Base-by-base conservation (phyloP, 1,140 invertebrate species). In the Drosophila mauritiana region DNA sequence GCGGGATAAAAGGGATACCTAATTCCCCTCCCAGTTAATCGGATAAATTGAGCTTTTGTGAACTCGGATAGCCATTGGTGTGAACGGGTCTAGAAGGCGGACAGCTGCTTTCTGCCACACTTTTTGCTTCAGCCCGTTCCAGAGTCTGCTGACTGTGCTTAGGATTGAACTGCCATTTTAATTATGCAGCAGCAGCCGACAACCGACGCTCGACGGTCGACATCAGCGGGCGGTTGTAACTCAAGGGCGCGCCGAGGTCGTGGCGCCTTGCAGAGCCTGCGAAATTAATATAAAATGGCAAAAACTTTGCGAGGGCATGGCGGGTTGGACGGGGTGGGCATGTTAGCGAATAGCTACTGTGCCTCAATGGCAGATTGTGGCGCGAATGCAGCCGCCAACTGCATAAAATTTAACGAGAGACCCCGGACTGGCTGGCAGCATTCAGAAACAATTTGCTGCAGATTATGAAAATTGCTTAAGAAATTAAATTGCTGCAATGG, bases 401-500 rank as follows among this genome's bases (percentile, higher is more conserved):
- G 83, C 83, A 83, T 88, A 83, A 86, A 88, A 89, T 89, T 73
- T 89, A 83, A 88, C 75, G 79, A 88, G 75, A 58, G 54, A 56
- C 42, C 34, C 73, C 36, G 56, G 62, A 31, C 68, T 61, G 68
- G 51, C 73, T 57, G 74, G 40, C 83, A 80, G 86, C 74, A 84
- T 91, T 91, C 88, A 91, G 89, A 91, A 91, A 91, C 89, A 91
- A 91, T 91, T 91, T 91, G 88, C 89, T 78, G 68, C 78, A 91
- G 88, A 91, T 91, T 91, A 91, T 88, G 88, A 91, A 91, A 91
- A 91, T 91, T 91, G 88, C 88, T 91, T 84, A 91, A 91, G 88
- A 91, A 91, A 91, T 91, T 91, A 91, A 91, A 91, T 91, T 91
- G 88, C 83, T 65, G 84, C 82, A 86, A 74, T 78, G 78, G 78